Conservation (phyloP, 2,888 invertebrate genomes). For the Cabera pusaria region DNA sequence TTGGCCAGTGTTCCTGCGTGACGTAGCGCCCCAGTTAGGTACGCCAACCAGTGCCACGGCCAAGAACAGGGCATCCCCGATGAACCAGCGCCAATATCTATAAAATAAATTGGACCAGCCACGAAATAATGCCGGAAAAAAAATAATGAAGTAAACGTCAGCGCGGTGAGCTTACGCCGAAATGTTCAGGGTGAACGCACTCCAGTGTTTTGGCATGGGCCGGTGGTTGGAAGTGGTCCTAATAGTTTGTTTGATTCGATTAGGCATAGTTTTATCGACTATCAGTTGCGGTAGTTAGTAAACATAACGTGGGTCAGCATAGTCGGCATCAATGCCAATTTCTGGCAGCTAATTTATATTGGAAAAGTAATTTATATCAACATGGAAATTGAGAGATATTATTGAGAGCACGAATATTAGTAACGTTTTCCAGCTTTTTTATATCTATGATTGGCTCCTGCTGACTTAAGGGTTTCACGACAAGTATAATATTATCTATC, state of each 20-base stretch:
- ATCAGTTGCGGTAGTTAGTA: conserved; percentile 25
- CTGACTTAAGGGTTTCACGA: too few species aligned
- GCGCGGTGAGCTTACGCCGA: conserved; percentile 68
- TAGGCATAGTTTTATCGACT: conserved; percentile 57
- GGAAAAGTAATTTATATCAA: too few species aligned
- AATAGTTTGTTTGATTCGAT: conserved; percentile 75
- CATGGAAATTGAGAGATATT: too few species aligned
- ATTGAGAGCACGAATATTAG: too few species aligned
- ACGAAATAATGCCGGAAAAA: conserved; percentile 67
- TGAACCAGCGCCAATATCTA: conserved; percentile 82
- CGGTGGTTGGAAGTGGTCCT: conserved; percentile 69
- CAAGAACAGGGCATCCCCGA: conserved; percentile 81
- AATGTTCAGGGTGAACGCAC: conserved; percentile 75
- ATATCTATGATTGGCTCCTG: too few species aligned
- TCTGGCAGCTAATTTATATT: too few species aligned
- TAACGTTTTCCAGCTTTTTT: too few species aligned
- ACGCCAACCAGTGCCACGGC: conserved; percentile 80
- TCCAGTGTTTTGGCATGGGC: conserved; percentile 77
- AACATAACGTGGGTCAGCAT: conserved; percentile 21
- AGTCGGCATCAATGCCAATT: conserved; percentile 1
- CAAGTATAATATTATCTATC: too few species aligned
- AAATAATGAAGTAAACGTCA: conserved; percentile 76
- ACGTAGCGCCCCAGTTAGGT: conserved; percentile 79
- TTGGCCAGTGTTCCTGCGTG: conserved; percentile 77
- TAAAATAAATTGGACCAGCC: conserved; percentile 79